A percentile compares a stretch with the other conserved stretches of the same genome.
These are phyloP conservation scores for Coremacera marginata DNA, from an alignment of 2,888 invertebrate genomes.

Conservation along the genomic window DNA sequence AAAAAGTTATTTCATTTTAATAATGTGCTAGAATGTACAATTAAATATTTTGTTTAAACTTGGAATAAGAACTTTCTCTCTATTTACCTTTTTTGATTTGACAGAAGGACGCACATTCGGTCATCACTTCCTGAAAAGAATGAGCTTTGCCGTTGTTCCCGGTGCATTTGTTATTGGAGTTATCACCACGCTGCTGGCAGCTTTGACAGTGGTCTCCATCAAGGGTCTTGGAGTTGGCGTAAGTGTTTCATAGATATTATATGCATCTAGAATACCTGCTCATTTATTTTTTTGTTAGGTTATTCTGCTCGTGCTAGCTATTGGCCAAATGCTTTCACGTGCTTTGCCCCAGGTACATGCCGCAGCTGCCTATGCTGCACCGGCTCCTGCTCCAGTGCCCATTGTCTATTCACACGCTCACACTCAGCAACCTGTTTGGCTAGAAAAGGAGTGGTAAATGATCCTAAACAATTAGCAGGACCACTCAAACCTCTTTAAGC, in stretches of 20 bases:
- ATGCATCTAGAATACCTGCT: neutral
- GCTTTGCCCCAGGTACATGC: conserved; percentile 68
- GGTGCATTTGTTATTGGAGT: conserved; percentile 83
- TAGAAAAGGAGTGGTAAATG: conserved; percentile 67
- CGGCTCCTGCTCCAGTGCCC: conserved; percentile 68
- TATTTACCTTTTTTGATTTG: conserved; percentile 43
- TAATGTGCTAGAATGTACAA: neutral
- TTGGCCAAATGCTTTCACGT: conserved; percentile 72
- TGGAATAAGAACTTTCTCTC: neutral
- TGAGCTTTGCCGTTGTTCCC: conserved; percentile 79
- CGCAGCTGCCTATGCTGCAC: conserved; percentile 67
- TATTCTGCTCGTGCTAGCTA: conserved; percentile 73
- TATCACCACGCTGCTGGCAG: conserved; percentile 78
- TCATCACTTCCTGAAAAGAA: conserved; percentile 78
- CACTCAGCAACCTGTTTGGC: conserved; percentile 67
- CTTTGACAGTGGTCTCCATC: conserved; percentile 79
- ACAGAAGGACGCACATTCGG: conserved; percentile 79
- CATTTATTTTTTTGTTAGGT: conserved; percentile 50
- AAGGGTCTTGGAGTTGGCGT: conserved; percentile 82
- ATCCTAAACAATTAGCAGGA: neutral
- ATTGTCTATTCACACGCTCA: conserved; percentile 68
- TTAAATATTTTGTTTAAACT: conserved; percentile 7
- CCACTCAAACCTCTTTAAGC: neutral
- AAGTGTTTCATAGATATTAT: conserved; percentile 39
- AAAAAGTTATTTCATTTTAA: neutral